These are phyloP conservation scores for Delphinapterus leucas DNA, from an alignment of 2,113 vertebrate genomes.

Conservation along the genomic window DNA sequence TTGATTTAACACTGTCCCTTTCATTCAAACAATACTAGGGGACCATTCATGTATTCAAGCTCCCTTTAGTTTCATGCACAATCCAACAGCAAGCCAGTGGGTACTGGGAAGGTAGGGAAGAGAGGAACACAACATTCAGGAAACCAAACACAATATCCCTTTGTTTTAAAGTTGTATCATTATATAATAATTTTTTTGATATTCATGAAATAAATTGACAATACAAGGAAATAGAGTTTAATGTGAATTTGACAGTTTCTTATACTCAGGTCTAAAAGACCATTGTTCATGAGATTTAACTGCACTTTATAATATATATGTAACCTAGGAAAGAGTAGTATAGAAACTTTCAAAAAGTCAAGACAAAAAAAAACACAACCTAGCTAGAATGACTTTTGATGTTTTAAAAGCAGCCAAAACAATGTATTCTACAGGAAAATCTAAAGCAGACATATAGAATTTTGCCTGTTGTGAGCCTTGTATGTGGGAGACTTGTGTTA, in stretches of 20 bases:
- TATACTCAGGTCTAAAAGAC: not conserved
- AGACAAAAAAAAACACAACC: constrained; percentile 15
- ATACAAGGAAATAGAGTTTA: not conserved
- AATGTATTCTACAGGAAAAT: constrained; percentile 41
- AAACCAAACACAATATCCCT: constrained; percentile 9
- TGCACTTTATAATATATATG: not conserved
- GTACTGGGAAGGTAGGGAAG: not conserved
- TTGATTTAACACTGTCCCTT: not conserved
- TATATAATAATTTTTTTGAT: not conserved
- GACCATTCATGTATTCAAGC: not conserved
- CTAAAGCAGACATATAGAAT: constrained; percentile 33
- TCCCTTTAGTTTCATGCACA: constrained; percentile 29
- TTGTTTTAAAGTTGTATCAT: not conserved
- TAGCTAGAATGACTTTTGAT: constrained; percentile 41
- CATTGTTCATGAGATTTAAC: not conserved
- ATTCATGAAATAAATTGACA: not conserved
- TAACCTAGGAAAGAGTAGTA: constrained; percentile 29
- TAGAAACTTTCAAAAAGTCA: constrained; percentile 29
- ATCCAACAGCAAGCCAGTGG: not conserved
- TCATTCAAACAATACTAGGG: not conserved
- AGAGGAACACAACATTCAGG: not conserved
- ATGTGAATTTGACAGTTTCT: constrained; percentile 20
- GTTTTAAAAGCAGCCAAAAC: constrained; percentile 45
- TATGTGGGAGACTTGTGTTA: constrained; percentile 13
- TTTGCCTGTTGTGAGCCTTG: constrained; percentile 41